Base-by-base conservation (phyloP, 2,888 invertebrate genomes). In the Chrysolina haemoptera region DNA sequence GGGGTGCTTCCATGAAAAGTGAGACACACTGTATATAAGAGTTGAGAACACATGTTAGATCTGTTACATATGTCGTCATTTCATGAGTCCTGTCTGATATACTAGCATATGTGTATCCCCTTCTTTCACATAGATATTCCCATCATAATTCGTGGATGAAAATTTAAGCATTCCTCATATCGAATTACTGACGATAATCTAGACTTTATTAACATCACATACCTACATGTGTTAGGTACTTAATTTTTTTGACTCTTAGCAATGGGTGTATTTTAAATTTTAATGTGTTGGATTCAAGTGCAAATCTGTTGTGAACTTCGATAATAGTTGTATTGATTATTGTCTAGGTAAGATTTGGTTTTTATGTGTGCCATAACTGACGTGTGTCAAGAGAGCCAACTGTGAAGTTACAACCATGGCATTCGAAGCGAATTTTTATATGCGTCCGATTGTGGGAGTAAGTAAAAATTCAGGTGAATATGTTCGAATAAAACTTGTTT, bases 21-120 rank as follows among this genome's bases (percentile, higher is more conserved):
- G n/a, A n/a, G n/a, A n/a, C n/a, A n/a, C n/a, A n/a, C n/a, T n/a
- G n/a, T 70, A 63, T 71, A 50, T 48, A 59, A 69, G 64, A 73
- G 63, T 65, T 64, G 72, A 74, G 74, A 77, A 68, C 77, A 76
- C 70, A 73, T 77, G 77, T 75, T 77, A 76, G 71, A 77, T 71
- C 74, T 70, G 53, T 20, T 68, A 75, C 77, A 76, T 68, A 72
- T 76, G 77, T 69, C 70, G 43, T 48, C 53, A 46, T 59, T 72
- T 53, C 53, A 20, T 48, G 10, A 18, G 43, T 12, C 41, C 66
- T 63, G 43, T 41, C 20, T 62, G 11, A 46, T 35, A 64, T 22
- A 69, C 65, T 73, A 48, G 5, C 12, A 62, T 71, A 62, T 22
- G 18, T 66, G 50, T 66, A 35, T 77, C 73, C 68, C 71, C 35